Evolutionary conservation across 2,113 vertebrate species (phyloP), one percentile per base, ranked within the genome.

Genomic region (Romanogobio albipinnatus): DNA sequence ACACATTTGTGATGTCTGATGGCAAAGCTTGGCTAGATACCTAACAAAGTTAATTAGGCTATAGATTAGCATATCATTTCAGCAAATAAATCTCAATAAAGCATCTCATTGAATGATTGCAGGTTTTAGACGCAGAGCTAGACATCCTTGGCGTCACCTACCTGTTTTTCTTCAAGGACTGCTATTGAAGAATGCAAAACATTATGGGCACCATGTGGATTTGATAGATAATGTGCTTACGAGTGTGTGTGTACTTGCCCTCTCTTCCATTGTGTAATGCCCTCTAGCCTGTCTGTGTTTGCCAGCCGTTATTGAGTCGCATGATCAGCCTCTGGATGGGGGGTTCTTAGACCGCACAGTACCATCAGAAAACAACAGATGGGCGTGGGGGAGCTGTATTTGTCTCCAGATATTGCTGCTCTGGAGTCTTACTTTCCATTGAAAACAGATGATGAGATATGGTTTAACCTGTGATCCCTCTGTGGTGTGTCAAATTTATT

Each of bases 271-370:
- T 81, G 64, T 47, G 36, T 19, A 45, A 51, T 56, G 77, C 49
- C 71, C 86, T 78, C 74, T 39, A 85, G 78, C 71, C 33, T 82
- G 81, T 82, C 81, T 82, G 81, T 82, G 66, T 82, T 82, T 82
- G 81, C 66, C 64, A 58, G 66, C 66, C 81, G 64, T 71, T 82
- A 82, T 82, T 82, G 76, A 75, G 61, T 36, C 13, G 10, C 26
- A 47, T 64, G 68, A 84, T 70, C 62, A 61, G 26, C 49, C 33
- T 85, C 47, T 70, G 83, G n/a, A 56, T 71, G 81, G 81, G 66
- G 80, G 29, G 29, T 9, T 71, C n/a, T 51, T 4, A 58, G 66
- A 82, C 80, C 64, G 17, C 81, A 58, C 81, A 73, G 66, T 19
- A 73, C 64, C 81, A 82, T 62, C 58, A 81, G 39, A 75, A 79